Base-by-base conservation (phyloP, 2,888 invertebrate genomes). In the Zygaena filipendulae region DNA sequence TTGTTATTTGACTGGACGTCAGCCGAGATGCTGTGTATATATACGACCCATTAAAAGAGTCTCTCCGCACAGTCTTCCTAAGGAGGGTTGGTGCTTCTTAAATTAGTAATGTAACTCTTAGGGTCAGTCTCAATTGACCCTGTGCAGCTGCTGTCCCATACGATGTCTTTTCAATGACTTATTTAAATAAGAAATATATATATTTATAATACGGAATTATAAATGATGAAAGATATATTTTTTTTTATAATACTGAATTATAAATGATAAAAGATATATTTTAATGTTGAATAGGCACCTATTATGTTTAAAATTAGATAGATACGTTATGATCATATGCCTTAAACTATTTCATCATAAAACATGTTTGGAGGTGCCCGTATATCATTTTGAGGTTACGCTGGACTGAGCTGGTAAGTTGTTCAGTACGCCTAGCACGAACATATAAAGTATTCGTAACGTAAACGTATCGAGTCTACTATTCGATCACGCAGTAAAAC, bases 91-190 rank as follows among this genome's bases (percentile, higher is more conserved):
- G 41, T 39, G 39, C 47, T 36, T 47, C 42, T 47, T 45, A 49
- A 59, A 56, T 59, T 49, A 45, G 52, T 53, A 47, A 60, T 62
- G 47, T 53, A 57, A 53, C n/a, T 55, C 50, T 59, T 52, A 60
- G 63, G 72, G 74, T 75, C 74, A 74, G 49, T 54, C 43, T 44
- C 58, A 75, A 71, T 75, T 75, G 61, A 75, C 74, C 74, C 55
- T 35, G 52, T 56, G 66, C 69, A 68, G 74, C 74, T 63, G 74
- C 59, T 53, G 55, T 40, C 42, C 43, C 48, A 49, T 52, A 50
- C 59, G 50, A 49, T 56, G 51, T 48, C 53, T 60, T 62, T 59
- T 50, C 52, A 58, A 60, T n/a, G n/a, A n/a, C n/a, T n/a, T n/a
- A n/a, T n/a, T 57, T 42, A 39, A 47, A 47, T 50, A 50, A 58